These are phyloP conservation scores for Ophiothrix spiculata DNA, from an alignment of 35 echinoderm and acorn worm species.

Conservation along the genomic window DNA sequence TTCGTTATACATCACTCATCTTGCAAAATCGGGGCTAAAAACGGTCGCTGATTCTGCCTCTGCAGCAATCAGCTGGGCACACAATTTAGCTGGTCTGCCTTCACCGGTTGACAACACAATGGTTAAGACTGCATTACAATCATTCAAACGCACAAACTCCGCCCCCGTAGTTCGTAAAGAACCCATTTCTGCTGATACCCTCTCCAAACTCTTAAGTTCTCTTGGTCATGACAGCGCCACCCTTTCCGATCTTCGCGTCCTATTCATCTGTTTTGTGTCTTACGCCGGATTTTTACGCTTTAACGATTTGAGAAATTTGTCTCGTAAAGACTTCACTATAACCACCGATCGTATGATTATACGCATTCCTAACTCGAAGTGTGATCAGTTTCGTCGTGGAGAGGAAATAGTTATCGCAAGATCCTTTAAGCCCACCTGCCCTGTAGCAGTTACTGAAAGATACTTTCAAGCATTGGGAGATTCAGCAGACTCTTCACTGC, in stretches of 20 bases:
- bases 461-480: too few relatives aligned
- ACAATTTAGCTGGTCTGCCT: conserved; percentile 24
- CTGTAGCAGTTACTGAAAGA: too few relatives aligned
- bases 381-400: too few relatives aligned
- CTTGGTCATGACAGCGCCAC: neutral
- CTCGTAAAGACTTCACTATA: neutral
- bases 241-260: neutral
- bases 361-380: too few relatives aligned
- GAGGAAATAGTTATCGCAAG: too few relatives aligned
- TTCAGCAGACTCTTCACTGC: too few relatives aligned
- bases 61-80: conserved; percentile 15
- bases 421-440: too few relatives aligned
- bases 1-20: neutral
- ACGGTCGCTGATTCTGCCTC: neutral
- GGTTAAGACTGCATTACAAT: conserved; percentile 21
- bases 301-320: neutral
- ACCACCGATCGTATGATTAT: too few relatives aligned
- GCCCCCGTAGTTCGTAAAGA: neutral
- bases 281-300: conserved; percentile 24
- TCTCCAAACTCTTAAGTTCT: neutral
- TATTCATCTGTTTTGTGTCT: conserved; percentile 3
- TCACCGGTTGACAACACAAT: conserved; percentile 23
- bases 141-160: neutral
- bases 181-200: neutral
- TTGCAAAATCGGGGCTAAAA: neutral